Percentiles rank a stretch among this genome's conserved stretches.
Conservation (phyloP, 2,113 vertebrate genomes). For the Sula dactylatra region DNA sequence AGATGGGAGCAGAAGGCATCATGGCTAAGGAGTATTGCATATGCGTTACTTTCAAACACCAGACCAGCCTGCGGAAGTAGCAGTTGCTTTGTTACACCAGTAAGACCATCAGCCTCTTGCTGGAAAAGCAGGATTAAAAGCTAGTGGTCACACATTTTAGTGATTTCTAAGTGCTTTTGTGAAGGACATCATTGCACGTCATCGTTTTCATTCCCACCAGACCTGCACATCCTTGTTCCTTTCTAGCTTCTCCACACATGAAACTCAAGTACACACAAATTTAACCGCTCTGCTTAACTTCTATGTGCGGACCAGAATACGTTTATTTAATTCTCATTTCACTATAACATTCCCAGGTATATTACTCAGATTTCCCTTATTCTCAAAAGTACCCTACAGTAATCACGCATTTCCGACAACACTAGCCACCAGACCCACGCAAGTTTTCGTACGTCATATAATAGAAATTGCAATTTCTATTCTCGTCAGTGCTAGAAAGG, state of each 20-base stretch:
- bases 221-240: neutral
- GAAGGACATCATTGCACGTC: too few relatives aligned
- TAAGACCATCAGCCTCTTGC: too few relatives aligned
- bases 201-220: neutral
- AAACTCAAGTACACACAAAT: neutral
- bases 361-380: neutral
- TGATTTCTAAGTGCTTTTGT: neutral
- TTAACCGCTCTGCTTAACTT: neutral
- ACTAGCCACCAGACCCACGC: neutral
- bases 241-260: neutral
- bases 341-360: neutral
- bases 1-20: neutral
- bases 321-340: neutral
- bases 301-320: neutral
- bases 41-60: accelerated
- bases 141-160: accelerated
- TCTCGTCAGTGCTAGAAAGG: neutral
- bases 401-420: neutral
- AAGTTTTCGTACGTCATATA: neutral
- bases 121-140: neutral
- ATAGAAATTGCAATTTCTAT: neutral
- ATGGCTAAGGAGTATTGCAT: accelerated
- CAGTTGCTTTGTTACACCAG: neutral
- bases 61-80: neutral
- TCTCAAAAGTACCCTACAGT: neutral